Evolutionary conservation across 2,888 invertebrate species (phyloP).

Genomic region (Plemyria rubiginata): DNA sequence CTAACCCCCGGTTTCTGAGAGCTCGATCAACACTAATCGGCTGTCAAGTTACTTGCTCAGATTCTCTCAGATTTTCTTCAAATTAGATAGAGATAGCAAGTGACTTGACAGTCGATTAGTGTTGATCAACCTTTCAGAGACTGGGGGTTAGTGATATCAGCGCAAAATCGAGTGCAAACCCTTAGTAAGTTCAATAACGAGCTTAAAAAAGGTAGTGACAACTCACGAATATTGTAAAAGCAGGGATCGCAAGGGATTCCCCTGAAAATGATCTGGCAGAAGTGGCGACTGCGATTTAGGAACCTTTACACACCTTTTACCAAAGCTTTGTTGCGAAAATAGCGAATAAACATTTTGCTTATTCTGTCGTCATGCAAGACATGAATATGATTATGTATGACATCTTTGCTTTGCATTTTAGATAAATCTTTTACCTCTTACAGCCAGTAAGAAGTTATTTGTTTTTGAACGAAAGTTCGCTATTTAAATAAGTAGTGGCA

Average conservation of each 20-base stretch:
- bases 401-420: not conserved
- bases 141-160: not conserved
- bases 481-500: no score
- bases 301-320: conserved; percentile 37
- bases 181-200: conserved; percentile 22
- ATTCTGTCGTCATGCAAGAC: not conserved
- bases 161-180: conserved; percentile 12
- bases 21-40: no score
- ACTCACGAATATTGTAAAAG: conserved; percentile 33
- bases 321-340: conserved; percentile 19
- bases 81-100: no score
- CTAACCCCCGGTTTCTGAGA: no score
- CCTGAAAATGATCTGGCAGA: conserved; percentile 34
- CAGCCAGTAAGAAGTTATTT: no score
- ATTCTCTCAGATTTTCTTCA: no score
- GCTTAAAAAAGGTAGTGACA: conserved; percentile 17
- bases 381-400: not conserved
- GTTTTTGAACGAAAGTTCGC: no score
- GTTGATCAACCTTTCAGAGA: no score
- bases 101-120: no score
- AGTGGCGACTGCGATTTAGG: conserved; percentile 30
- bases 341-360: conserved; percentile 16
- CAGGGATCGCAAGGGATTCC: conserved; percentile 35
- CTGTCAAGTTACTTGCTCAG: no score
- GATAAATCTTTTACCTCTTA: not conserved